Evolutionary conservation across 2,113 vertebrate genomes (phyloP).

Genomic region (Harpagus bidentatus): DNA sequence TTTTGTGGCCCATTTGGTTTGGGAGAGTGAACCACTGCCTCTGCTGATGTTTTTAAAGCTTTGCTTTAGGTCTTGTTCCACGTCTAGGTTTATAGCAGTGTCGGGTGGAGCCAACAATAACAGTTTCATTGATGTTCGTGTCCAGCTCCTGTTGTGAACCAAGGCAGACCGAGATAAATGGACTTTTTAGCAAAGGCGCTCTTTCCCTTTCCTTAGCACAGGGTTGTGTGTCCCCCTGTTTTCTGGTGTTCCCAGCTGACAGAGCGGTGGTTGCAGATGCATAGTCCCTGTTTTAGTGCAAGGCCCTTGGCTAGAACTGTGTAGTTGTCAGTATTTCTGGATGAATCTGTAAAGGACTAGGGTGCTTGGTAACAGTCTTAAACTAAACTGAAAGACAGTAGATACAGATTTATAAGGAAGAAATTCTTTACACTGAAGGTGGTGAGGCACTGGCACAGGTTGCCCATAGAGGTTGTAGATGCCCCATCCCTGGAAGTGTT

Average conservation of each 20-base stretch:
- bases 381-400: background rate
- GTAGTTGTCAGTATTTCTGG: background rate
- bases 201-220: background rate
- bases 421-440: accelerated
- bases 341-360: background rate
- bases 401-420: background rate
- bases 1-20: accelerated
- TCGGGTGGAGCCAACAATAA: accelerated
- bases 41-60: background rate
- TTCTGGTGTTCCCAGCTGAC: background rate
- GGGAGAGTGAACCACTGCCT: background rate
- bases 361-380: background rate
- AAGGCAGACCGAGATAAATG: background rate
- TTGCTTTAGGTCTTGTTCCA: background rate
- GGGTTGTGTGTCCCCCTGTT: background rate
- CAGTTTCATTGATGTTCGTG: accelerated
- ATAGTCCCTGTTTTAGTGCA: too few species aligned
- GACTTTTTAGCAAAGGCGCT: background rate
- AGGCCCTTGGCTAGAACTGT: background rate
- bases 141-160: background rate
- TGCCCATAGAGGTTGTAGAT: background rate
- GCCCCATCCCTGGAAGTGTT: background rate
- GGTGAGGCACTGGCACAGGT: background rate
- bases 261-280: background rate
- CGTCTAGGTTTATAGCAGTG: accelerated